phyloP scores from a whole-genome alignment of 2,113 vertebrate genomes.

The human region GRCh38 chr4:37291501-37292000 shows the following conservation, averaged over 20 bases:
- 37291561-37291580: conserved; percentile 55
- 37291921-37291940: not conserved
- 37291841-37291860: not conserved
- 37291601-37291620: conserved; percentile 56
- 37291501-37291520: conserved; percentile 76
- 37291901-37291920: not conserved
- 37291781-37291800: not conserved
- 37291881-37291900: not conserved
- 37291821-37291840: not conserved
- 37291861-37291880: not conserved
- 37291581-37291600: conserved; percentile 63
- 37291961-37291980: not conserved
- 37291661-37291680: conserved; percentile 54
- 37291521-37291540: conserved; percentile 73
- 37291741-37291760: not conserved
- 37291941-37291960: not conserved
- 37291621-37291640: conserved; percentile 20
- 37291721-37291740: conserved; percentile 9
- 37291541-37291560: conserved; percentile 74
- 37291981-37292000: not conserved
- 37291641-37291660: conserved; percentile 58
- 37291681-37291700: conserved; percentile 37
- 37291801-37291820: not conserved
- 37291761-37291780: not conserved
- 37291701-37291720: not conserved